Conservation (phyloP, 2,888 invertebrate genomes). For the Bimastos eiseni region DNA sequence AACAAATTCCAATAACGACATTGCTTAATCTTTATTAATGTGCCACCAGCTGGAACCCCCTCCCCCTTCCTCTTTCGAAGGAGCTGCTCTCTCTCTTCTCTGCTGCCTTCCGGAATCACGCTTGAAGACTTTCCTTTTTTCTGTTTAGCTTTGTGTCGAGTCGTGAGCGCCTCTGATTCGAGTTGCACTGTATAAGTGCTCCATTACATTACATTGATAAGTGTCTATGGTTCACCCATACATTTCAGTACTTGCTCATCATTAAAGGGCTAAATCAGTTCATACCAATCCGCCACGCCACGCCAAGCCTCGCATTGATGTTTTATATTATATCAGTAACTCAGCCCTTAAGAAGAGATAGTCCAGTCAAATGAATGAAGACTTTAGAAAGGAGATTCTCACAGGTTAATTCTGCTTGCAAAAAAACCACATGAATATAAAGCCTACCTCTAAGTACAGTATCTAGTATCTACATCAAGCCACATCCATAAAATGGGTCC, state of each 20-base stretch:
- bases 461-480: neutral
- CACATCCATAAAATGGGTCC: neutral
- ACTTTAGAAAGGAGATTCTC: neutral
- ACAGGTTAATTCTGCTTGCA: neutral
- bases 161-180: too few species aligned
- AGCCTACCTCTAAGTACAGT: neutral
- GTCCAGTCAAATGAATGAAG: neutral
- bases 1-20: conserved; percentile 10
- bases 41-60: too few species aligned
- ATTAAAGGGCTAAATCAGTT: neutral
- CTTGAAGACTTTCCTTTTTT: too few species aligned
- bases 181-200: too few species aligned
- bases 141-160: too few species aligned
- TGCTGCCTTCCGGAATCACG: too few species aligned
- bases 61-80: too few species aligned
- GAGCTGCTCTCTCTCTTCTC: too few species aligned
- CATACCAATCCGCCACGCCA: neutral
- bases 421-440: neutral
- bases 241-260: too few species aligned
- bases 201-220: too few species aligned
- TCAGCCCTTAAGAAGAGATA: neutral
- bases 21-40: neutral
- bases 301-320: too few species aligned
- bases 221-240: too few species aligned
- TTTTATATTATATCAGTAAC: neutral